Evolutionary conservation across 92 coral and sea anemone species (phyloP), one percentile per base, ranked within the genome.

Genomic region (Zoanthus solanderi): DNA sequence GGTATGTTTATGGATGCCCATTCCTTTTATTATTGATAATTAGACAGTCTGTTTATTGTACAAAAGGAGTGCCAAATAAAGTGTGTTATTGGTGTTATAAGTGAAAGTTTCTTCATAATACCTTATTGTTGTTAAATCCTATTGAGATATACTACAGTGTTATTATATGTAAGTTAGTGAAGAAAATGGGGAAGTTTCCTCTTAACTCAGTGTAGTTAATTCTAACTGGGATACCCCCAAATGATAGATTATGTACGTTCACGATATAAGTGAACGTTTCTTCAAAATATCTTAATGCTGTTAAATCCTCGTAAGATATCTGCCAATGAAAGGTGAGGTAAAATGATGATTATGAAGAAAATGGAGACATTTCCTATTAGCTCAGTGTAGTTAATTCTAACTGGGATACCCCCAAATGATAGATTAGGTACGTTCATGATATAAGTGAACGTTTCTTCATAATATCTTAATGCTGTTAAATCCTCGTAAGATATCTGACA

Each of bases 41-140:
- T 4, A 37, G 4, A 37, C 4, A 37, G 42, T 37, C 42, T 37
- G 4, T 37, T 37, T 37, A 37, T 2, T 37, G 42, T 37, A 37
- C 42, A 2, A 37, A 37, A 2, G 42, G 42, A 37, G 42, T 37
- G 2, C 42, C 42, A 37, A 4, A 37, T 37, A 37, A 37, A 37
- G 42, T 37, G 42, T 2, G 42, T 37, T 37, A 4, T 37, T 37
- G 2, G 42, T 37, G 42, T 37, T 37, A 2, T 37, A 67, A 67
- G 72, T 0, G 14, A 10, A 11, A 18, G 72, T 18, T 66, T 8
- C 72, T 34, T 23, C 37, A 13, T 67, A 23, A 6, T 60, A 95
- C 99, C 99, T 95, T 97, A 82, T 93, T 97, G 30, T 89, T 94
- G 76, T 87, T 92, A 83, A 97, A 97, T 32, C 99, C 99, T 53